Percentiles rank a stretch among this genome's conserved stretches.
Conservation (phyloP, 2,797 vertebrate genomes). For the Lepus townsendii region DNA sequence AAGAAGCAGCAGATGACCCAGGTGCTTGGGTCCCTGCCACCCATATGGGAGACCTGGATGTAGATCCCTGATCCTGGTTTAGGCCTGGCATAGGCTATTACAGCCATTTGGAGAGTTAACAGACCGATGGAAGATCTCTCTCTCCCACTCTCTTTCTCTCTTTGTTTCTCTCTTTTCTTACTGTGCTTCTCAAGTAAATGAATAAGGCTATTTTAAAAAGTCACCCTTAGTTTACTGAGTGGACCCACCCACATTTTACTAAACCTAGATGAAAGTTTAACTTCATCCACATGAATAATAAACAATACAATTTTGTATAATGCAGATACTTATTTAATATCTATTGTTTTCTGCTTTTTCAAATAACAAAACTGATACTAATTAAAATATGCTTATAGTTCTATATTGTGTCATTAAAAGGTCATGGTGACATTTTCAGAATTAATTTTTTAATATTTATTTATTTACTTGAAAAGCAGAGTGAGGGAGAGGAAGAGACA, state of each 20-base stretch:
- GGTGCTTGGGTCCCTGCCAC: too few species aligned
- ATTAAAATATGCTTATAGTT: background rate
- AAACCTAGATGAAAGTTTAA: slow-evolving; percentile 40
- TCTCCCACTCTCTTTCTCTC: too few species aligned
- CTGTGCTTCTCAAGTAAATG: too few species aligned
- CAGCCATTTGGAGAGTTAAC: too few species aligned
- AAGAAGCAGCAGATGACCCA: too few species aligned
- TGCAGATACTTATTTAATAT: slow-evolving; percentile 12
- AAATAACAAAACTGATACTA: slow-evolving; percentile 8
- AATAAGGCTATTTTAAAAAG: background rate
- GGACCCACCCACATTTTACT: background rate
- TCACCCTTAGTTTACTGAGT: background rate
- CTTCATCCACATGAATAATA: slow-evolving; percentile 35
- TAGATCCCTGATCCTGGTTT: too few species aligned
- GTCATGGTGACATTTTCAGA: slow-evolving; percentile 4
- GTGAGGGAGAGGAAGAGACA: too few species aligned
- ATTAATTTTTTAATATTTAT: background rate
- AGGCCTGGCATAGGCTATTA: too few species aligned
- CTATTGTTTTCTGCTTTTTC: slow-evolving; percentile 28
- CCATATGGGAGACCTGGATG: too few species aligned
- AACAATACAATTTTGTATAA: slow-evolving; percentile 30
- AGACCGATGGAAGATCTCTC: too few species aligned
- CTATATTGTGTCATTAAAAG: background rate
- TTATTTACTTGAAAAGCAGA: too few species aligned
- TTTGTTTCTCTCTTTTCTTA: too few species aligned